Evolutionary conservation across 2,888 invertebrate genomes (phyloP).

Genomic region (Seira sanloemensis): DNA sequence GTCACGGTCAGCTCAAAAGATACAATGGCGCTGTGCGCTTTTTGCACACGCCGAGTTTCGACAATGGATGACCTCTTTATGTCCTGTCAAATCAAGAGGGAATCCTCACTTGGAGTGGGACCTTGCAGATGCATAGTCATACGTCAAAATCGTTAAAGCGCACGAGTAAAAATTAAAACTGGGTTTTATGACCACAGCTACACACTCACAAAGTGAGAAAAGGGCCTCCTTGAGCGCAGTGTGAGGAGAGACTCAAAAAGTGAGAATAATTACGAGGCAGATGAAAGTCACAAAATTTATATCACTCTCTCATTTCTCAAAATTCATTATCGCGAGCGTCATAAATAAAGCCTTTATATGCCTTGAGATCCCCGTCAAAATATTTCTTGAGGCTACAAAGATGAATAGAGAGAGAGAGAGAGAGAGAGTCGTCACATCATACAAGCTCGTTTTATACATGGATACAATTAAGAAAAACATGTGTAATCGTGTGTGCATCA

Average conservation of each 20-base stretch:
- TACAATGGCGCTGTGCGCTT: slow-evolving; percentile 4
- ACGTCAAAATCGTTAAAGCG: neutral
- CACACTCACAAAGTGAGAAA: too few relatives aligned
- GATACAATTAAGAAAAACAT: neutral
- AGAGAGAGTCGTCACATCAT: too few relatives aligned
- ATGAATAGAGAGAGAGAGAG: neutral
- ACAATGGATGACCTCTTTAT: neutral
- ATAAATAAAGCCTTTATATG: neutral
- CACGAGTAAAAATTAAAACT: too few relatives aligned
- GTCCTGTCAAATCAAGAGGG: neutral
- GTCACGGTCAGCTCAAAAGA: slow-evolving; percentile 1
- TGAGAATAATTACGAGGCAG: neutral
- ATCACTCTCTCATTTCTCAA: neutral
- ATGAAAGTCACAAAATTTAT: neutral
- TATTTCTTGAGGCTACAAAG: slow-evolving; percentile 36
- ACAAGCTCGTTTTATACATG: too few relatives aligned
- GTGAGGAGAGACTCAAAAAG: too few relatives aligned
- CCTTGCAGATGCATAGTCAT: neutral
- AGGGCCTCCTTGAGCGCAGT: too few relatives aligned
- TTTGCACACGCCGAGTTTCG: neutral
- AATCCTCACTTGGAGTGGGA: neutral
- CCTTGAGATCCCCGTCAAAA: slow-evolving; percentile 41
- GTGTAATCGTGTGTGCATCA: neutral
- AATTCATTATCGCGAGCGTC: neutral
- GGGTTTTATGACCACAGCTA: too few relatives aligned